These are phyloP conservation scores for Pipistrellus pipistrellus DNA, from an alignment of 2,797 vertebrate genomes.

Conservation along the genomic window DNA sequence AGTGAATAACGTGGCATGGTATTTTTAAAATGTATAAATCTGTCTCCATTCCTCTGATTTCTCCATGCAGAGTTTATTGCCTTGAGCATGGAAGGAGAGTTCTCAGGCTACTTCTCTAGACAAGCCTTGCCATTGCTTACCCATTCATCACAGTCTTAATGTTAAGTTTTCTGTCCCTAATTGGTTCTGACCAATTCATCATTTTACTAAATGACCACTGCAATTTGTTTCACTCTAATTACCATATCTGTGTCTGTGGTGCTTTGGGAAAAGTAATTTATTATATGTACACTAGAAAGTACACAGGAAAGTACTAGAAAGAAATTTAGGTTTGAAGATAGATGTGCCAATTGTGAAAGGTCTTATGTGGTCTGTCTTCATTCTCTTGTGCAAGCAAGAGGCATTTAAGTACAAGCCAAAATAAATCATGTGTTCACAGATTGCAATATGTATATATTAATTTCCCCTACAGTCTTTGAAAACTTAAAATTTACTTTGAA, in stretches of 20 bases:
- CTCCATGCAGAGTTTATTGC: background rate
- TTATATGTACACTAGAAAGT: background rate
- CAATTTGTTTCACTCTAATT: constrained; percentile 40
- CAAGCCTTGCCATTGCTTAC: background rate
- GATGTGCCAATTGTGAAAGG: background rate
- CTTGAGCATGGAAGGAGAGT: background rate
- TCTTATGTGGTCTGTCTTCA: background rate
- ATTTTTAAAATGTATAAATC: background rate
- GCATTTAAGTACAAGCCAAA: background rate
- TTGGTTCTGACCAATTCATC: constrained; percentile 41
- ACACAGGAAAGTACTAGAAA: background rate
- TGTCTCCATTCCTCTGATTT: background rate
- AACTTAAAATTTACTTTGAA: constrained; percentile 9
- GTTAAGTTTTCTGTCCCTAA: constrained; percentile 1
- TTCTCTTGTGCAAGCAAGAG: background rate
- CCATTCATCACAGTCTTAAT: background rate
- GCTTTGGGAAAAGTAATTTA: constrained; percentile 28
- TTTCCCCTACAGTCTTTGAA: background rate
- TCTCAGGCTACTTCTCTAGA: background rate
- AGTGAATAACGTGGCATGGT: background rate
- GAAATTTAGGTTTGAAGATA: background rate
- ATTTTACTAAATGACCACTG: constrained; percentile 39
- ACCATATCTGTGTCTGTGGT: background rate
- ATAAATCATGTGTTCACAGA: background rate
- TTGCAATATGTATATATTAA: background rate